Evolutionary conservation across 2,888 invertebrate genomes (phyloP).

Genomic region (Nephrotoma appendiculata): DNA sequence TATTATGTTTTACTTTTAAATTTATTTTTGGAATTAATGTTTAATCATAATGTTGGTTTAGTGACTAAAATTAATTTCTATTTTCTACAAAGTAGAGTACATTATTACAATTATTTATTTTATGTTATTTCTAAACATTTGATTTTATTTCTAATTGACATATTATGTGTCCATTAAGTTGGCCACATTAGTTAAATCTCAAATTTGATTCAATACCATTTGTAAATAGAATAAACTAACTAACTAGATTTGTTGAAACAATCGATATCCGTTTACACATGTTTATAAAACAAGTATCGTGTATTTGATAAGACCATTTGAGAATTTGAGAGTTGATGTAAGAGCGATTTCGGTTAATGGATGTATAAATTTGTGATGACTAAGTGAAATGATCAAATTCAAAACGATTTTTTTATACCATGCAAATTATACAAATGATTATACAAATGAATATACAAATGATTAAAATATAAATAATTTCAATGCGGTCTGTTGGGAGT

Average conservation of each 20-base stretch:
- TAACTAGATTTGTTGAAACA: not conserved
- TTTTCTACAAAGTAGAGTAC: not conserved
- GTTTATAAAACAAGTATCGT: not conserved
- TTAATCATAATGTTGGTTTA: not conserved
- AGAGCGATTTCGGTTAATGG: too few species aligned
- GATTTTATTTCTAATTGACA: not conserved
- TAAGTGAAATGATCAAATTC: too few species aligned
- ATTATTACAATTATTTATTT: not conserved
- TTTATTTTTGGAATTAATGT: not conserved
- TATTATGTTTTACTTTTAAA: too few species aligned
- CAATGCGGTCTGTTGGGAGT: too few species aligned
- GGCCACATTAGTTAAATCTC: not conserved
- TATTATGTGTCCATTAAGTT: not conserved
- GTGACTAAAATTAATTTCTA: not conserved
- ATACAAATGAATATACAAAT: too few species aligned
- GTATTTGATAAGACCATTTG: too few species aligned
- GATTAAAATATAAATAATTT: too few species aligned
- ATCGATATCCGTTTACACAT: not conserved
- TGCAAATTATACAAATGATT: too few species aligned
- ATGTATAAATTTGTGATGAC: too few species aligned
- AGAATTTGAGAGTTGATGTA: too few species aligned
- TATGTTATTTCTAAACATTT: not conserved
- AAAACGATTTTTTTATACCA: too few species aligned
- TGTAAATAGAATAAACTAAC: not conserved
- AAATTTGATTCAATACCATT: not conserved